Conservation (phyloP, 2,113 vertebrate genomes). For the Cheilinus undulatus region DNA sequence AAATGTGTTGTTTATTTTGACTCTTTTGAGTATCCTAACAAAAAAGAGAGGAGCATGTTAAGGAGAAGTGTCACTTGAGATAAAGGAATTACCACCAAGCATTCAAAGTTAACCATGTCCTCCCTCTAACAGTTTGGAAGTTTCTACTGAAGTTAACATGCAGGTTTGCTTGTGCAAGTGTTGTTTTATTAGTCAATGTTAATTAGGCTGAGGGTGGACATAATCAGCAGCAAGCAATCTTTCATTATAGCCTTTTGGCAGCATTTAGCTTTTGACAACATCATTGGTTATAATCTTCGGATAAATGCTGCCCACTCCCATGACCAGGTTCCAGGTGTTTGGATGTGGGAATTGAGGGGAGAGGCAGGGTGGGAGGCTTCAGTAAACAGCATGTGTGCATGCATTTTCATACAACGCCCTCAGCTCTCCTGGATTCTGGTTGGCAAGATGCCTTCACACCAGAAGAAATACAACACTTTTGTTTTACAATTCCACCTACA, state of each 20-base stretch:
- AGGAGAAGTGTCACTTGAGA: background rate
- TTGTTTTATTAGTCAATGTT: constrained; percentile 47
- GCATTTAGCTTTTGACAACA: constrained; percentile 50
- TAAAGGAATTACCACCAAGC: constrained; percentile 6
- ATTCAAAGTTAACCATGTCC: background rate
- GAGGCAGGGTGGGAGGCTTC: constrained; percentile 68
- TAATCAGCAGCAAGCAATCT: constrained; percentile 36
- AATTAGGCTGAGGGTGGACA: constrained; percentile 44
- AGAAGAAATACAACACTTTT: constrained; percentile 53
- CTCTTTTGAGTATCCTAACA: no score
- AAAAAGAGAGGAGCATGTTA: no score
- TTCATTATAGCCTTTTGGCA: constrained; percentile 45
- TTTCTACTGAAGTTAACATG: constrained; percentile 15
- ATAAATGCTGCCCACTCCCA: constrained; percentile 56
- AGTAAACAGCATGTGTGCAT: constrained; percentile 81
- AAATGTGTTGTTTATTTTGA: no score
- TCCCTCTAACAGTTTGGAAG: constrained; percentile 2
- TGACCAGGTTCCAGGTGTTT: constrained; percentile 68
- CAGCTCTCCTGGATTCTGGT: constrained; percentile 53
- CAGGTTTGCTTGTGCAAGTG: constrained; percentile 24
- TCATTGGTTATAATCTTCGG: constrained; percentile 25
- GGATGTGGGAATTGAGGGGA: constrained; percentile 69
- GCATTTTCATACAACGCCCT: constrained; percentile 79
- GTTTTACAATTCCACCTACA: constrained; percentile 73
- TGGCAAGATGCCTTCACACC: constrained; percentile 67